Base-by-base conservation (phyloP, 2,888 invertebrate species). In the Nomada hirtipes region DNA sequence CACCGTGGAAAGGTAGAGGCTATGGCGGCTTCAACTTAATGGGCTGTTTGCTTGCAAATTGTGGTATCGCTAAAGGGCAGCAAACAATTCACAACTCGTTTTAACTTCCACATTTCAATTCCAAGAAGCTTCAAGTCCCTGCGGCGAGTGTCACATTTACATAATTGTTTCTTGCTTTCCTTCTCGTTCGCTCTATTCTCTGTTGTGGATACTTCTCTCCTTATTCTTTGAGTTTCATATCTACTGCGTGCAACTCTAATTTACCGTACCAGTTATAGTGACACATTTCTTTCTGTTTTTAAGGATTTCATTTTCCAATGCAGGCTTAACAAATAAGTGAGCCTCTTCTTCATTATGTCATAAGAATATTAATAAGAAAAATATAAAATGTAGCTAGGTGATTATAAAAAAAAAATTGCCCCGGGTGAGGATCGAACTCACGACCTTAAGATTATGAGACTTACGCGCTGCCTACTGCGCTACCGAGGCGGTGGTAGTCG, bases 381-480 rank as follows among this genome's bases (percentile, higher is more conserved):
- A 13, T 47, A 23, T 4, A 9, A 20, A 2, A 61, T n/a, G 18
- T 20, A 44, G n/a, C 4, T 61, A 2, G 90, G 89, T 91, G 11
- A 4, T 50, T 13, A 55, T 64, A 63, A 82, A 82, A 72, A 82
- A 72, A 50, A 11, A 80, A 81, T 91, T 96, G 96, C 96, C 96
- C 97, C 96, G 96, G 96, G 97, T 97, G 97, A 97, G 97, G 97
- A 96, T 97, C 97, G 97, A 97, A 97, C 97, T 97, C 97, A 97
- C 97, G 97, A 97, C 97, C 97, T 97, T 97, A 91, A 91, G 91
- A 93, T 93, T 93, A 93, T 93, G 92, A 91, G 91, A 92, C 91
- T 92, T 91, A 93, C 93, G 93, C 91, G 91, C 91, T 92, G 91
- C 90, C 91, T 88, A 86, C 92, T 92, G 90, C 92, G 92, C 91